A percentile compares a stretch with the other conserved stretches of the same genome.
Conservation (phyloP, 2,888 invertebrate species). For the Hymenopus coronatus region DNA sequence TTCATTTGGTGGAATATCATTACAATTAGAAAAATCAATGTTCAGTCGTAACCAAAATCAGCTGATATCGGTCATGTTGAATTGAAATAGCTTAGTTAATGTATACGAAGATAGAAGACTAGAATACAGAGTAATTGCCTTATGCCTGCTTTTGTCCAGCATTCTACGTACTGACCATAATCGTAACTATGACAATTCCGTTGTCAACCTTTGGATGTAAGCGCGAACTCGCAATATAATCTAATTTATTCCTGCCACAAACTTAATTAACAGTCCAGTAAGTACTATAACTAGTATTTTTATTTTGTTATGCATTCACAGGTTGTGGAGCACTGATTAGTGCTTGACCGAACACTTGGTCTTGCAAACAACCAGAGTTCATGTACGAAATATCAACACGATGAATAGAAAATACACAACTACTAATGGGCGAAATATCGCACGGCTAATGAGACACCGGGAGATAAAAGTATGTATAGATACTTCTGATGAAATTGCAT, state of each 20-base stretch:
- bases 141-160: background rate
- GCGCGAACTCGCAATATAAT: background rate
- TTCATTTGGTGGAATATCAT: background rate
- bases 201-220: background rate
- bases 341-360: background rate
- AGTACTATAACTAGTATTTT: background rate
- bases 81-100: too few relatives aligned
- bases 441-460: constrained; percentile 38
- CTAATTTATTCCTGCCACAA: background rate
- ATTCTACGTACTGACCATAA: background rate
- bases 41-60: background rate
- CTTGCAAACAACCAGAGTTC: background rate
- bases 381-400: background rate
- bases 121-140: too few relatives aligned
- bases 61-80: constrained; percentile 2
- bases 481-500: background rate
- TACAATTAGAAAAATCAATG: background rate
- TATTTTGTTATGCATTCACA: background rate
- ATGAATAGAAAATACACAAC: constrained; percentile 28
- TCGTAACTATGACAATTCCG: background rate
- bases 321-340: background rate
- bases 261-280: background rate
- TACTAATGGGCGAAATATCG: constrained; percentile 36
- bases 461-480: constrained; percentile 40
- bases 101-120: too few relatives aligned